Percentiles rank a stretch among this genome's conserved stretches.
These are phyloP conservation scores for Charaxes varanes DNA, from an alignment of 1,140 invertebrate genomes.

Conservation along the genomic window DNA sequence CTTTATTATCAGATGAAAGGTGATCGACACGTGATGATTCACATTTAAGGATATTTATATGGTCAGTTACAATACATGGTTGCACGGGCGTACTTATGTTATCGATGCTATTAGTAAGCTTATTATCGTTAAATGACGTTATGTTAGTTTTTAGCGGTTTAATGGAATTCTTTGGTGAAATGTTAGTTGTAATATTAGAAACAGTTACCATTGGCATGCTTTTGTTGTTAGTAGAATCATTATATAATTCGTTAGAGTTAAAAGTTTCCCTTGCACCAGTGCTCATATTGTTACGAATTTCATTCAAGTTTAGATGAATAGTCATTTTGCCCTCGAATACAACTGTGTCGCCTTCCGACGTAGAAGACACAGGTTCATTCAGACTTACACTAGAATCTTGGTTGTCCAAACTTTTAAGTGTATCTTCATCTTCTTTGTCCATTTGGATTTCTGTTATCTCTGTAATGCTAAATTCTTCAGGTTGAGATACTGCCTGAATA, in stretches of 20 bases:
- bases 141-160: conserved; percentile 40
- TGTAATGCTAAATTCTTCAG: conserved; percentile 60
- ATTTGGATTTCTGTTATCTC: conserved; percentile 66
- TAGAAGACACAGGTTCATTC: conserved; percentile 60
- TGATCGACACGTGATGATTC: conserved; percentile 18
- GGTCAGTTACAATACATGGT: conserved; percentile 2
- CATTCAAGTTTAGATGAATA: conserved; percentile 72
- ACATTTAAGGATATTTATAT: conserved; percentile 6
- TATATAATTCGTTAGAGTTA: conserved; percentile 45
- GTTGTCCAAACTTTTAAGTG: conserved; percentile 69
- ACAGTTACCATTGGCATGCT: conserved; percentile 74
- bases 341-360: conserved; percentile 68
- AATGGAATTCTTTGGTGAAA: conserved; percentile 71
- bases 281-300: conserved; percentile 66
- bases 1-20: conserved; percentile 23
- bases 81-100: conserved; percentile 3
- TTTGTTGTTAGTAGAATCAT: conserved; percentile 57
- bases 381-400: conserved; percentile 75
- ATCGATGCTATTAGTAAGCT: conserved; percentile 12
- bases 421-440: conserved; percentile 72
- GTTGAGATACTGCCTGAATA: conserved; percentile 62
- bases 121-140: conserved; percentile 21
- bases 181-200: conserved; percentile 73
- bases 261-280: conserved; percentile 55
- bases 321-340: conserved; percentile 74